A percentile compares a stretch with the other conserved stretches of the same genome.
These are phyloP conservation scores for Lagria hirta DNA, from an alignment of 2,888 invertebrate species.

Conservation along the genomic window DNA sequence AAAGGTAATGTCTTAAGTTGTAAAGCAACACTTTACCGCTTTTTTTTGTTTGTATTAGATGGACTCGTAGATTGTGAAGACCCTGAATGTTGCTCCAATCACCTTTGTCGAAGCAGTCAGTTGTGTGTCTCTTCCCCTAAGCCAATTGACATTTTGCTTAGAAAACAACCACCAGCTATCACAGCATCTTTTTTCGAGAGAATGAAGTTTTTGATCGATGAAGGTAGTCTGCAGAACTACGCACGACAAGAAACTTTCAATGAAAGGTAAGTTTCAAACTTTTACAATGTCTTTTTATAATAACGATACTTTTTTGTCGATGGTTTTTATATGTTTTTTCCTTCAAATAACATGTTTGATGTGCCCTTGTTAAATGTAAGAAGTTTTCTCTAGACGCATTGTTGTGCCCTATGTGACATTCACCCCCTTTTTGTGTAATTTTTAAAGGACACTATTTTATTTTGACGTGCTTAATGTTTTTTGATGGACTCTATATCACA, in stretches of 20 bases:
- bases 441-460: constrained; percentile 37
- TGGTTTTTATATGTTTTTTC: constrained; percentile 26
- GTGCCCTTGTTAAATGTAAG: constrained; percentile 43
- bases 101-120: constrained; percentile 80
- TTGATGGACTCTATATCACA: constrained; percentile 8
- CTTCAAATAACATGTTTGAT: constrained; percentile 36
- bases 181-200: constrained; percentile 98
- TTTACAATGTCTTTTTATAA: constrained; percentile 10
- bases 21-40: background rate
- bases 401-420: constrained; percentile 79
- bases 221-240: constrained; percentile 97
- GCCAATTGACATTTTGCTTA: constrained; percentile 90
- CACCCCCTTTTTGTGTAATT: constrained; percentile 55
- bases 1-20: no score
- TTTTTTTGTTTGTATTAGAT: constrained; percentile 62
- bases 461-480: constrained; percentile 32
- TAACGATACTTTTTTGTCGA: constrained; percentile 20
- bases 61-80: constrained; percentile 97
- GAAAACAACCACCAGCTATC: constrained; percentile 94
- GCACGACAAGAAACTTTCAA: constrained; percentile 95
- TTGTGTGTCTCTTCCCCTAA: constrained; percentile 93
- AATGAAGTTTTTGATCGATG: constrained; percentile 97
- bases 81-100: constrained; percentile 92
- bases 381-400: constrained; percentile 59
- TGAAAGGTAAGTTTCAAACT: constrained; percentile 76